phyloP scores from a whole-genome alignment of 1,140 invertebrate species.

The Hyposmocoma kahamanoa region DNA sequence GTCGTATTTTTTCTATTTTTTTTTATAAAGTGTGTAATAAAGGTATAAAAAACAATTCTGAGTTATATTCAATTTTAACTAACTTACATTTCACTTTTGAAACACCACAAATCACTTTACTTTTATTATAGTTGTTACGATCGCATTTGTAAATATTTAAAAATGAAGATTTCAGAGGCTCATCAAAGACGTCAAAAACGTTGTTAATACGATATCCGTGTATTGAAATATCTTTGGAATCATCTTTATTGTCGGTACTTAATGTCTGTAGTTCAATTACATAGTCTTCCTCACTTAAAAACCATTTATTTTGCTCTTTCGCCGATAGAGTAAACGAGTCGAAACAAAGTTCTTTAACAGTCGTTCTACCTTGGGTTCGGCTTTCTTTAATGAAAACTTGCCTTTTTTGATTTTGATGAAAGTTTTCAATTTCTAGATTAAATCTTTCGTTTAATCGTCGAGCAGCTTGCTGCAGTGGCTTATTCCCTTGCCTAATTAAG shows the following conservation, averaged over 20 bases:
- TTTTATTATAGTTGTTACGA: background rate
- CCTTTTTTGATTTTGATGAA: too few species aligned
- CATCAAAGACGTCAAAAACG: background rate
- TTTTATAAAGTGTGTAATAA: background rate
- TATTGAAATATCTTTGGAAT: background rate
- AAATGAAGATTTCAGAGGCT: background rate
- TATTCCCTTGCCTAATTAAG: constrained; percentile 17
- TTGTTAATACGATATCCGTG: background rate
- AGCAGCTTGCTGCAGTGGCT: constrained; percentile 21
- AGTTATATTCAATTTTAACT: background rate
- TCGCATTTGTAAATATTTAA: constrained; percentile 3
- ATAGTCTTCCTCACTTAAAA: constrained; percentile 2
- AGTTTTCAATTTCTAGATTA: background rate
- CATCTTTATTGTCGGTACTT: background rate
- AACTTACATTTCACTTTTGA: background rate
- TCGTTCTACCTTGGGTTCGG: background rate
- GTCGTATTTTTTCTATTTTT: background rate
- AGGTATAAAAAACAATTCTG: background rate
- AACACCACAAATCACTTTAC: background rate
- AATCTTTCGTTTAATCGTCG: constrained; percentile 16
- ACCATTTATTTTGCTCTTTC: constrained; percentile 8
- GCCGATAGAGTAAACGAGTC: constrained; percentile 11
- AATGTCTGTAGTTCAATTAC: background rate
- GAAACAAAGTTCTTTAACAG: constrained; percentile 7
- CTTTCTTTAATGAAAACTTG: background rate